Evolutionary conservation across 2,113 vertebrate species (phyloP), one percentile per base, ranked within the genome.

Genomic region (Xiphophorus hellerii): DNA sequence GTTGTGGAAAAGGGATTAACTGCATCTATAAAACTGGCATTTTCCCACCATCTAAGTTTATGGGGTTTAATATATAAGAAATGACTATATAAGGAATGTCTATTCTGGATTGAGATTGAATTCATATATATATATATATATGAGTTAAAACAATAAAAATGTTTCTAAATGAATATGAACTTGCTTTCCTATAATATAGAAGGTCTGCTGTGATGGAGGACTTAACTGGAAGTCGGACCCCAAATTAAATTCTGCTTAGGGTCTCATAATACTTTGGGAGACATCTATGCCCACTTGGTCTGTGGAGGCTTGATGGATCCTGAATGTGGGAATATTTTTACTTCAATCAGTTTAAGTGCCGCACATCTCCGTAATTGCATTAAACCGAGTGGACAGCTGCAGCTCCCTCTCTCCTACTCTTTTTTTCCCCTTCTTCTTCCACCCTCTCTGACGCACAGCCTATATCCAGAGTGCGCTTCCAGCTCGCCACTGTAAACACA

Each of bases 291-390:
- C 25, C 44, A 39, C 28, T 29, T 42, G 72, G 70, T 44, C 70
- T 71, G 39, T 33, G 68, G 61, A 37, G 68, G 58, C 75, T 67
- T 76, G 75, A 25, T 35, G 54, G 22, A 29, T 14, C 60, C 62
- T 83, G 73, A 61, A 81, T 81, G 82, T 82, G 80, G 83, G 83
- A 85, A 82, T 83, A 84, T 82, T 62, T 4, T 44, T 68, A 61
- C 60, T 82, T 82, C 87, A 77, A 87, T 90, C 90, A 82, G 71
- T 80, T 81, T 84, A 85, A 85, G 77, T 89, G 89, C 70, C 63
- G 78, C 68, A 78, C 76, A 77, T 84, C 81, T 82, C 66, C 13
- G 69, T 85, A 85, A 91, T 90, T 84, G 64, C 71, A 89, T 91
- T 89, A 86, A 77, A 85, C 29, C n/a, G 17, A 77, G 67, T 66